Evolutionary conservation across 2,113 vertebrate species (phyloP).

Genomic region (Grammomys dolichurus): DNA sequence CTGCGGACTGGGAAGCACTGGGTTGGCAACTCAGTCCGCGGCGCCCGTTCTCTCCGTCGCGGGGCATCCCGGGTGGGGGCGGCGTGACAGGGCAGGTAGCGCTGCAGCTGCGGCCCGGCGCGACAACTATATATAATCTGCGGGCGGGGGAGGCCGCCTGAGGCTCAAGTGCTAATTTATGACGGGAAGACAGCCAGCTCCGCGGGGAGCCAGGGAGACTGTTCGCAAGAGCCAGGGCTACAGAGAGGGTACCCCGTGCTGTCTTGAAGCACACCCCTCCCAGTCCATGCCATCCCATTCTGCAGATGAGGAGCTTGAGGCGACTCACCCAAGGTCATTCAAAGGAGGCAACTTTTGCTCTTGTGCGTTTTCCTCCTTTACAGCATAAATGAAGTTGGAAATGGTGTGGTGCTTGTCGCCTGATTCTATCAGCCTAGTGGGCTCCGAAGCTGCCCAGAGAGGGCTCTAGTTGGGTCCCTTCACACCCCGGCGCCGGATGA

Average conservation of each 20-base stretch:
- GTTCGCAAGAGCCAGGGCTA: not conserved
- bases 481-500: not conserved
- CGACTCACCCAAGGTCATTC: constrained; percentile 69
- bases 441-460: not conserved
- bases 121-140: constrained; percentile 75
- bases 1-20: not conserved
- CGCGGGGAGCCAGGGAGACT: constrained; percentile 10
- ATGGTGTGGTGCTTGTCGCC: not conserved
- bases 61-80: constrained; percentile 45
- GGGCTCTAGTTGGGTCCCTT: not conserved
- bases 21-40: not conserved
- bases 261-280: not conserved
- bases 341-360: not conserved
- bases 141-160: constrained; percentile 72
- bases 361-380: not conserved
- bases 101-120: constrained; percentile 42
- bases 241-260: not conserved
- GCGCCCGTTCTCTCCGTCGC: not conserved
- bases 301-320: constrained; percentile 18
- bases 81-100: constrained; percentile 60
- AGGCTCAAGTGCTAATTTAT: constrained; percentile 68
- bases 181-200: constrained; percentile 61
- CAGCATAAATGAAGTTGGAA: not conserved
- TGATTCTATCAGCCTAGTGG: not conserved
- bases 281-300: constrained; percentile 16